Conservation (phyloP, 2,888 invertebrate genomes). For the Ariolimax columbianus region DNA sequence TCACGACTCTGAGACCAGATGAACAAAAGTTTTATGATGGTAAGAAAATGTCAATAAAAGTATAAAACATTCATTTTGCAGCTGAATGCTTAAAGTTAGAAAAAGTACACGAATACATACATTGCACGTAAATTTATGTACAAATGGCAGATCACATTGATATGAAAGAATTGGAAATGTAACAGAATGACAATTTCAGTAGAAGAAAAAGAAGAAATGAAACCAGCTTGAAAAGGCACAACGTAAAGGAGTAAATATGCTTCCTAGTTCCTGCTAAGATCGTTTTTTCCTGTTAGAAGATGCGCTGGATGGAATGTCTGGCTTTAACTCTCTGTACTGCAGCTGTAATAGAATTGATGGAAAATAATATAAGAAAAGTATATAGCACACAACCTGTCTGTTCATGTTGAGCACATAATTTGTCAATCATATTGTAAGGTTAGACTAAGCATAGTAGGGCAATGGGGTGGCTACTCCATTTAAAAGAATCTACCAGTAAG, state of each 20-base stretch:
- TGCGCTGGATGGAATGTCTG: slow-evolving; percentile 64
- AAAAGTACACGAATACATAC: not conserved
- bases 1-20: no score
- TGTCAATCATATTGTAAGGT: no score
- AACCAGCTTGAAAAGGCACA: slow-evolving; percentile 42
- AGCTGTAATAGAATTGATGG: slow-evolving; percentile 59
- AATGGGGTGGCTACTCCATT: no score
- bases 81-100: not conserved
- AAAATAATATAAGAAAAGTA: no score
- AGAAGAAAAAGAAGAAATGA: not conserved
- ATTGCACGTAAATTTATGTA: not conserved
- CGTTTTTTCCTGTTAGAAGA: slow-evolving; percentile 63
- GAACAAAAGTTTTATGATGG: no score
- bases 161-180: not conserved
- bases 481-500: no score
- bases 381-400: no score
- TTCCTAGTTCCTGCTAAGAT: slow-evolving; percentile 53
- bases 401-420: no score
- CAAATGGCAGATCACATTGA: not conserved
- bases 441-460: no score
- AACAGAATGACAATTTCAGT: not conserved
- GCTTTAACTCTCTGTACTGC: slow-evolving; percentile 67
- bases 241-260: not conserved
- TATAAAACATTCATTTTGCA: not conserved
- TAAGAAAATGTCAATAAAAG: not conserved